Evolutionary conservation across 2,797 vertebrate species (phyloP).

Genomic region (Mastacembelus armatus): DNA sequence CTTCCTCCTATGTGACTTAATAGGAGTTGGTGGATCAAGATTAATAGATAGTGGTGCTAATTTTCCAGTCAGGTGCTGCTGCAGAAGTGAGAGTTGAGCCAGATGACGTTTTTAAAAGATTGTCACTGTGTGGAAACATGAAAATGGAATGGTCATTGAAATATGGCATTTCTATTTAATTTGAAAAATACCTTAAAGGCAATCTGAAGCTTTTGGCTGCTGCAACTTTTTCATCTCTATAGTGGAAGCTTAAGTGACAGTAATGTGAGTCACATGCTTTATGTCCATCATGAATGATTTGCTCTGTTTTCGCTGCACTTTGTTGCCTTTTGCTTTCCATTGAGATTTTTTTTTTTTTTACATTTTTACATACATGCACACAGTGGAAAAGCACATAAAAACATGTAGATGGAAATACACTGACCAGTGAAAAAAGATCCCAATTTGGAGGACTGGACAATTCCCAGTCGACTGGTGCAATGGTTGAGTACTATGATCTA

Average conservation of each 20-base stretch:
- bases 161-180: not conserved
- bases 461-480: not conserved
- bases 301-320: not conserved
- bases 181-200: not conserved
- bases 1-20: not conserved
- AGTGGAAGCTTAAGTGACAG: constrained; percentile 11
- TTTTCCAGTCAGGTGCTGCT: not conserved
- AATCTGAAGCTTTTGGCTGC: not conserved
- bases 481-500: not conserved
- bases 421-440: not conserved
- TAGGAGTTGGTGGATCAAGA: not conserved
- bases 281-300: constrained; percentile 10
- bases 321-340: not conserved
- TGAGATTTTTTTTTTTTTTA: not conserved
- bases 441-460: not conserved
- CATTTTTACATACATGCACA: no score
- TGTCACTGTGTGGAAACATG: not conserved
- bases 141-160: no score
- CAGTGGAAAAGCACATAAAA: no score
- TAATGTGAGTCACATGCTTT: constrained; percentile 17
- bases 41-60: not conserved
- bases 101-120: no score
- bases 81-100: no score
- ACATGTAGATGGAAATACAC: no score
- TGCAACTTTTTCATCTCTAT: not conserved